Base-by-base conservation (phyloP, 2,888 invertebrate species). In the Spatulosminthurus flaviceps region DNA sequence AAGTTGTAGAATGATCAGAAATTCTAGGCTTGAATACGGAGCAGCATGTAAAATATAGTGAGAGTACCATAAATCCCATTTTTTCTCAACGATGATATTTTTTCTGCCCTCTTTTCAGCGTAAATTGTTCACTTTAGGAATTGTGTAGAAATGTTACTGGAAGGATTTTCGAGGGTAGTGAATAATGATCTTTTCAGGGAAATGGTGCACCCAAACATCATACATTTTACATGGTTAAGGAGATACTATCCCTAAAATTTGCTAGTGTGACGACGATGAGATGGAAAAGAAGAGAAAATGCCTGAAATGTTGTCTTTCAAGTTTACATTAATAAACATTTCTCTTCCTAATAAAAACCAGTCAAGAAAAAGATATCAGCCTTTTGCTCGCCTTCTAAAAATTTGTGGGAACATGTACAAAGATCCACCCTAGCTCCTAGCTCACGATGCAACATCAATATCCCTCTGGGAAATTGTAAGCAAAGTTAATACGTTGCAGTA, bases 381-480 rank as follows among this genome's bases (percentile, higher is more conserved):
- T n/a, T 19, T 51, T 51, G 51, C 5, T 16, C 16, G 51, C 51
- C 9, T 51, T 51, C n/a, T 51, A 51, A 51, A n/a, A 51, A 9
- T 51, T 51, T 51, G 51, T 51, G 16, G n/a, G n/a, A 5, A 51
- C 4, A n/a, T 19, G 4, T 51, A 19, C 16, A 16, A 13, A 51
- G 51, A 51, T 51, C n/a, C 16, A 2, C 51, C 51, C 16, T n/a
- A n/a, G n/a, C n/a, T 51, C 34, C 34, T n/a, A n/a, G 41, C 51
- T 51, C n/a, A 51, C 51, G 51, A 51, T 16, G n/a, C 16, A 51
- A 51, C 28, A 26, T 67, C 67, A 67, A 67, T 67, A 28, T 29
- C 29, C 26, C 24, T 67, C 28, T 24, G 67, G 26, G 22, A 67
- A 67, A 67, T 11, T 67, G 67, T 67, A 67, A 67, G 29, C 67